A percentile compares a stretch with the other conserved stretches of the same genome.
Conservation (phyloP, 2,888 invertebrate genomes). For the Heliconius ethilla region DNA sequence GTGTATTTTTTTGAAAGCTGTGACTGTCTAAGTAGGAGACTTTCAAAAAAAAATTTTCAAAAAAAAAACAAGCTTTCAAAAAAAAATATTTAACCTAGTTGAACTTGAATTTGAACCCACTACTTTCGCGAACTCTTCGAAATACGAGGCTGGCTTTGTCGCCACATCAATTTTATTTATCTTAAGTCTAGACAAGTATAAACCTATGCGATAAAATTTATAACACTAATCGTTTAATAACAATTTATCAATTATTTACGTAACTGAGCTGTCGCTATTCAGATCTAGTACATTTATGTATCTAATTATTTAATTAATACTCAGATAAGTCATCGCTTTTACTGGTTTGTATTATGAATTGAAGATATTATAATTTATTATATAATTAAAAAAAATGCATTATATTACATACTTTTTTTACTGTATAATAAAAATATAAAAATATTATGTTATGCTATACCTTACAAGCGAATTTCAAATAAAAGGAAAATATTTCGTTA, state of each 20-base stretch:
- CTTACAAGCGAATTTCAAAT: too few species aligned
- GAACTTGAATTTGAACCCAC: neutral
- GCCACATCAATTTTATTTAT: slow-evolving; percentile 12
- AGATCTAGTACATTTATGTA: too few species aligned
- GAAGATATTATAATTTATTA: neutral
- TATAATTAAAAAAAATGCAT: too few species aligned
- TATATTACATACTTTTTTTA: too few species aligned
- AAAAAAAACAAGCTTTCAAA: too few species aligned
- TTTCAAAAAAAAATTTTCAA: too few species aligned
- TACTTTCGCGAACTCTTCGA: neutral
- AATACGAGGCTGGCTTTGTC: neutral
- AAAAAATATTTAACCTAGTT: too few species aligned
- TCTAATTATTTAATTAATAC: neutral
- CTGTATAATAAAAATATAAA: too few species aligned
- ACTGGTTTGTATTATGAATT: neutral
- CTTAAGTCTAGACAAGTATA: slow-evolving; percentile 12
- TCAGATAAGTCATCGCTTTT: neutral
- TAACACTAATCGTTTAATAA: slow-evolving; percentile 12
- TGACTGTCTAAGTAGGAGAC: too few species aligned
- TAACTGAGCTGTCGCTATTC: slow-evolving; percentile 13
- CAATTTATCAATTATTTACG: slow-evolving; percentile 8
- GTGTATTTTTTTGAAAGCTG: too few species aligned
- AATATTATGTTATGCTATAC: too few species aligned
- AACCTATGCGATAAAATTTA: neutral
- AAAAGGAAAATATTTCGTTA: too few species aligned